These are phyloP conservation scores for Pseudochaenichthys georgianus DNA, from an alignment of 2,797 vertebrate species.

Conservation along the genomic window DNA sequence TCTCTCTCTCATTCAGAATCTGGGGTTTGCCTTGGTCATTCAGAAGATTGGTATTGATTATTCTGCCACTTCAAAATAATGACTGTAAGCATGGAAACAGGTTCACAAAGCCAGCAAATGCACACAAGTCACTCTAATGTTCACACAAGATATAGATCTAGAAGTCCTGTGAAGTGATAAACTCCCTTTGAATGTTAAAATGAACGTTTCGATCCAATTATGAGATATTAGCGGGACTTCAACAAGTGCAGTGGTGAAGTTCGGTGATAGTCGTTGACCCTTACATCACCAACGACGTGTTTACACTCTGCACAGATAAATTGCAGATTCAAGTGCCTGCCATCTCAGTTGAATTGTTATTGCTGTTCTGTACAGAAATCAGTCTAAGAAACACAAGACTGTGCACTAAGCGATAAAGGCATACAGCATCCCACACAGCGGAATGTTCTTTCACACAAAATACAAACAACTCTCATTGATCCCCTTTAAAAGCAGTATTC, in stretches of 20 bases:
- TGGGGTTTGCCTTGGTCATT: constrained; percentile 47
- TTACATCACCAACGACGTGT: constrained; percentile 10
- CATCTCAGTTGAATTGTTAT: constrained; percentile 24
- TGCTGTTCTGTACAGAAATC: constrained; percentile 18
- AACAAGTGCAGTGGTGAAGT: constrained; percentile 14
- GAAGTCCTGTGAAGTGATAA: not conserved
- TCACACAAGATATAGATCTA: not conserved
- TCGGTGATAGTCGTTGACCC: constrained; percentile 22
- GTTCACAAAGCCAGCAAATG: constrained; percentile 33
- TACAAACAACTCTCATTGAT: constrained; percentile 66
- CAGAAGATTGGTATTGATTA: constrained; percentile 65
- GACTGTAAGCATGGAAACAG: constrained; percentile 17
- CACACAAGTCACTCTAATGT: constrained; percentile 7
- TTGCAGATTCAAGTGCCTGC: constrained; percentile 27
- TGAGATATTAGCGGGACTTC: constrained; percentile 1
- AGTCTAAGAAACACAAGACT: constrained; percentile 28
- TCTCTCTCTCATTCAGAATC: constrained; percentile 41
- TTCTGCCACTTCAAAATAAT: constrained; percentile 52
- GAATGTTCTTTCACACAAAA: constrained; percentile 65
- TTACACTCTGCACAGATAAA: constrained; percentile 35
- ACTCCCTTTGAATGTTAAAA: constrained; percentile 6
- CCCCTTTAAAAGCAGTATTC: constrained; percentile 62
- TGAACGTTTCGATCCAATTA: constrained; percentile 13
- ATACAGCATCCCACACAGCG: constrained; percentile 36
- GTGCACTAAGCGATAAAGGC: constrained; percentile 36